These are phyloP conservation scores for Myiagra hebetior DNA, from an alignment of 2,113 vertebrate genomes.

Conservation along the genomic window DNA sequence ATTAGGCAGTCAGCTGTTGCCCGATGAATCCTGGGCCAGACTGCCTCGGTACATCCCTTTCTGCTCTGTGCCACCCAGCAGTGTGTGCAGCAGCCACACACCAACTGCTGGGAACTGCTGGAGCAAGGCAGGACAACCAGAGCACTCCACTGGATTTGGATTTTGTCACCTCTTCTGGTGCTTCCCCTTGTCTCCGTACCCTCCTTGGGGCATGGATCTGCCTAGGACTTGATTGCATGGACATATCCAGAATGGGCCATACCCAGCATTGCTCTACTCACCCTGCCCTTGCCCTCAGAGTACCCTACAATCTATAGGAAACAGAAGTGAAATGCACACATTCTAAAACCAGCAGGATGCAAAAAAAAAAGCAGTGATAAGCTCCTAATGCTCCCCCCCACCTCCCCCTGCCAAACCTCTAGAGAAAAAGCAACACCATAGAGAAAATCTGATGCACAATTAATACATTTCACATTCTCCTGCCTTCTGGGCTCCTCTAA, in stretches of 20 bases:
- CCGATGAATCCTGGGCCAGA: fast-evolving
- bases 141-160: not conserved
- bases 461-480: not conserved
- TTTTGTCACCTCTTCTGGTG: not conserved
- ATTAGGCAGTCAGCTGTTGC: not conserved
- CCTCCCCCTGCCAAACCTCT: not conserved
- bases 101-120: not conserved
- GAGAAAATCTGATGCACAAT: not conserved
- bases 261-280: not conserved
- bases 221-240: not conserved
- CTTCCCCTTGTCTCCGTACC: not conserved
- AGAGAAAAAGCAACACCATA: not conserved
- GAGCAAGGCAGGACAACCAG: not conserved
- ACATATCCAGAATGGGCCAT: not conserved
- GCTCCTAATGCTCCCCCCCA: not conserved
- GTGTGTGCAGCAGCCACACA: fast-evolving
- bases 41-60: fast-evolving
- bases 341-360: not conserved
- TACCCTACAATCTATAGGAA: not conserved
- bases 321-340: not conserved
- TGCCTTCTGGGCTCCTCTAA: not conserved
- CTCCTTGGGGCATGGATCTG: not conserved
- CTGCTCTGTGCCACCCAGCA: not conserved
- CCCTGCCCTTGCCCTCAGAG: not conserved
- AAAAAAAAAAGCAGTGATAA: not conserved